phyloP scores from a whole-genome alignment of 2,113 vertebrate genomes.

The Syrrhaptes paradoxus region DNA sequence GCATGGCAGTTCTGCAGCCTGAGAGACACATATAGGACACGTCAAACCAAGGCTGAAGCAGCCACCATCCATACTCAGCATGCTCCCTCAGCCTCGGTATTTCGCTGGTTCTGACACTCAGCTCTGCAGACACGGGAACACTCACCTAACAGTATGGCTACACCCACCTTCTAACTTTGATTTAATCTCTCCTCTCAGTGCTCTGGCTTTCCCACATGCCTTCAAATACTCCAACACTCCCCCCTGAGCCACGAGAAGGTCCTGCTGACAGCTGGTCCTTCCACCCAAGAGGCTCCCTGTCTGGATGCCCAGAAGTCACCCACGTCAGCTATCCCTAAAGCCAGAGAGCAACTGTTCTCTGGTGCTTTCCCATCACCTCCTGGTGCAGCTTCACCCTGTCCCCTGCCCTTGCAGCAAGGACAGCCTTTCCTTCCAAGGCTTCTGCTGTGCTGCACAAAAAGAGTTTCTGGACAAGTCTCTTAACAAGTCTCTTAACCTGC shows the following conservation, averaged over 20 bases:
- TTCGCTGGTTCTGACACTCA: not conserved
- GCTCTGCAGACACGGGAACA: not conserved
- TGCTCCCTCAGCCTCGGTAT: not conserved
- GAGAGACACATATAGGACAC: rapidly evolving
- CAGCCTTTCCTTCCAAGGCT: not conserved
- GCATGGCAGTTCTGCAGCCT: not conserved
- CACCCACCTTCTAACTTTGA: not conserved
- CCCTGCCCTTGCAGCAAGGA: not conserved
- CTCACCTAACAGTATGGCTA: rapidly evolving
- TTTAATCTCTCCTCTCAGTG: not conserved
- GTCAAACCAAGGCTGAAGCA: not conserved
- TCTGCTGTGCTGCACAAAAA: not conserved
- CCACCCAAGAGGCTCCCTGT: no score
- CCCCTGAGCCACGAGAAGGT: rapidly evolving
- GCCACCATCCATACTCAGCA: rapidly evolving
- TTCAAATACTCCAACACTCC: rapidly evolving
- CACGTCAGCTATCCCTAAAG: not conserved
- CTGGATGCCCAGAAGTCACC: not conserved
- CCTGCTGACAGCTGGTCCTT: not conserved
- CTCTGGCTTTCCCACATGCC: not conserved
- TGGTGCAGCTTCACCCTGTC: not conserved
- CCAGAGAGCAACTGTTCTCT: rapidly evolving
- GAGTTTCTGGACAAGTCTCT: no score
- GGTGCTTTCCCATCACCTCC: not conserved
- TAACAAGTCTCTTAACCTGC: not conserved